A percentile compares a stretch with the other conserved stretches of the same genome.
Evolutionary conservation across 2,797 vertebrate species (phyloP).

Genomic region (Melanotaenia maccullochi): DNA sequence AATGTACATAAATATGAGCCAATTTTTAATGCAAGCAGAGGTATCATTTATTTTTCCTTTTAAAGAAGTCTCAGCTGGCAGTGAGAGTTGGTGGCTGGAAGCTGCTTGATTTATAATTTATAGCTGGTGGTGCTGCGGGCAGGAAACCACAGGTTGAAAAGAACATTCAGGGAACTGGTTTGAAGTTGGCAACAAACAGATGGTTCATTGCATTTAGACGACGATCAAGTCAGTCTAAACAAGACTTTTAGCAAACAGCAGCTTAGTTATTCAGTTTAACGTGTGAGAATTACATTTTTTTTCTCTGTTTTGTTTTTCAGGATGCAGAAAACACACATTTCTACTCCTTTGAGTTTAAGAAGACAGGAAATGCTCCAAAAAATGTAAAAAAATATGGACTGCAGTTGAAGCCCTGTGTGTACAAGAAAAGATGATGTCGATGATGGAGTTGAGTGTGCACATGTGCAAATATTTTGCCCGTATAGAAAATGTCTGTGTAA

Average conservation of each 20-base stretch:
- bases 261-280: not conserved
- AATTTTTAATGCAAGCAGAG: not conserved
- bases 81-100: not conserved
- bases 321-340: conserved; percentile 83
- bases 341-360: conserved; percentile 82
- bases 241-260: not conserved
- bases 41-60: not conserved
- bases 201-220: not conserved
- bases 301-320: conserved; percentile 55
- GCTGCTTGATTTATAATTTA: conserved; percentile 7
- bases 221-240: not conserved
- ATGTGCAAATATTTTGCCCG: not conserved
- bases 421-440: conserved; percentile 84
- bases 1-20: not conserved
- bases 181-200: conserved; percentile 6
- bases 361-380: conserved; percentile 65
- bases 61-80: not conserved
- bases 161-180: conserved; percentile 9
- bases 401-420: conserved; percentile 82
- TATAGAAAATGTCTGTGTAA: not conserved
- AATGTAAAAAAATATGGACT: conserved; percentile 75
- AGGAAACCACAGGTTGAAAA: conserved; percentile 21
- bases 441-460: too few relatives aligned
- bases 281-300: not conserved
- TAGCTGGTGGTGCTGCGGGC: conserved; percentile 4